Base-by-base conservation (phyloP, 53 echinoderm and acorn worm genomes). In the Echinometra lucunter region DNA sequence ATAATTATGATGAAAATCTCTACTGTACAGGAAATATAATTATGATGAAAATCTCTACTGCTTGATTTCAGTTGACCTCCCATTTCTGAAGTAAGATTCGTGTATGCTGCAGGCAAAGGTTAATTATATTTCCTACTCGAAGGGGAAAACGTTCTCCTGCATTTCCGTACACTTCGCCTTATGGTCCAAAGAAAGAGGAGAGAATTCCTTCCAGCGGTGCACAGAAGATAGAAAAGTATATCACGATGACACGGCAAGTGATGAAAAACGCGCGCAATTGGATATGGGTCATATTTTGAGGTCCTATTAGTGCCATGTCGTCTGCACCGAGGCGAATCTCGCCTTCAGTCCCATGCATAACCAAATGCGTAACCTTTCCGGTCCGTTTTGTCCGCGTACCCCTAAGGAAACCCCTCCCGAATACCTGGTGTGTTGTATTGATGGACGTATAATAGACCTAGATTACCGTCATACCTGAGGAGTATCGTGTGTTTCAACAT, bases 291-390 rank as follows among this genome's bases (percentile, higher is more conserved):
- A 58, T 89, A 37, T 89, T 6, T 89, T 89, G 37, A 28, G 60
- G 47, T 89, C 58, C 89, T 55, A 88, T 88, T 55, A 88, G 88
- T n/a, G 88, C 88, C 89, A 60, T 58, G 89, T 60, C 89, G 27
- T 89, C 27, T 58, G 89, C 57, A 60, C 32, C 37, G 4, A 18
- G 30, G 88, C 53, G 57, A 88, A 60, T 19, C 18, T 38, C 58
- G 58, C 21, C 63, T 58, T 89, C 60, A 60, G 89, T 89, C 89
- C 89, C 89, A 89, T 89, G 89, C 63, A 58, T 60, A 37, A 18
- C 89, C 60, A 89, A 89, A 89, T 89, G 88, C 88, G 88, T 88
- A 88, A 88, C 88, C 49, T 88, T 88, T 89, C 89, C 89, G 89
- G 3, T 60, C 89, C 30, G 8, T 85, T 85, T 85, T 85, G 85